Conservation (phyloP, 1,140 invertebrate genomes). For the Drosophila baimaii region DNA sequence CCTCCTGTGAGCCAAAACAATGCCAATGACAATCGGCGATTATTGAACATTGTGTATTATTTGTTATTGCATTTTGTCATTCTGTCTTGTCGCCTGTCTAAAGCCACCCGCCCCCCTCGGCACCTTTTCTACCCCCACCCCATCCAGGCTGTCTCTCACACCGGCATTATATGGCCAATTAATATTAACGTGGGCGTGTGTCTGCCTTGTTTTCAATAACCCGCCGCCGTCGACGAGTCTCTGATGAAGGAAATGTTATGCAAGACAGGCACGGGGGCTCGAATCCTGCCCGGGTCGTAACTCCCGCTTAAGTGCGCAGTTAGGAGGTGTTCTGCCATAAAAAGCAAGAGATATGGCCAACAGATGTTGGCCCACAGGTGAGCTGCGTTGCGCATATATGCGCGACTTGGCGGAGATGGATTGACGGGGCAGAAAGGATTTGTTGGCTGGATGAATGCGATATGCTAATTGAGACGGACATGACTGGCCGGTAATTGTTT, state of each 20-base stretch:
- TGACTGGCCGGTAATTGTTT: slow-evolving; percentile 35
- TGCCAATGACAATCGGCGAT: slow-evolving; percentile 73
- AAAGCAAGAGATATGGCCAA: slow-evolving; percentile 33
- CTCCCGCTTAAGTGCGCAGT: slow-evolving; percentile 59
- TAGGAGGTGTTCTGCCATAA: slow-evolving; percentile 55
- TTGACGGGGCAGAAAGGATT: slow-evolving; percentile 33
- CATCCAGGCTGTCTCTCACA: neutral
- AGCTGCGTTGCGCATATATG: neutral
- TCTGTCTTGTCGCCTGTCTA: slow-evolving; percentile 69
- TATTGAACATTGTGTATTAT: slow-evolving; percentile 71
- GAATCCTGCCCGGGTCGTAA: slow-evolving; percentile 46
- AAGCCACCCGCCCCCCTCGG: neutral
- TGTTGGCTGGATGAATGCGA: slow-evolving; percentile 42
- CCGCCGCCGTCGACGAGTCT: slow-evolving; percentile 24
- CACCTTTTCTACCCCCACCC: neutral
- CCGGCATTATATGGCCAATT: slow-evolving; percentile 57
- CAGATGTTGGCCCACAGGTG: slow-evolving; percentile 26
- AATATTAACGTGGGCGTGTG: slow-evolving; percentile 76
- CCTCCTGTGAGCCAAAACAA: slow-evolving; percentile 56
- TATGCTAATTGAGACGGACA: slow-evolving; percentile 50
- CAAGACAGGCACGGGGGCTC: slow-evolving; percentile 62
- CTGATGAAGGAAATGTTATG: slow-evolving; percentile 79
- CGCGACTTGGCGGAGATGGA: no score
- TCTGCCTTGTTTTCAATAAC: slow-evolving; percentile 49
- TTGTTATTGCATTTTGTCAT: slow-evolving; percentile 77